A percentile compares a stretch with the other conserved stretches of the same genome.
Conservation (phyloP, 2,888 invertebrate species). For the Amblyjoppa proteus region DNA sequence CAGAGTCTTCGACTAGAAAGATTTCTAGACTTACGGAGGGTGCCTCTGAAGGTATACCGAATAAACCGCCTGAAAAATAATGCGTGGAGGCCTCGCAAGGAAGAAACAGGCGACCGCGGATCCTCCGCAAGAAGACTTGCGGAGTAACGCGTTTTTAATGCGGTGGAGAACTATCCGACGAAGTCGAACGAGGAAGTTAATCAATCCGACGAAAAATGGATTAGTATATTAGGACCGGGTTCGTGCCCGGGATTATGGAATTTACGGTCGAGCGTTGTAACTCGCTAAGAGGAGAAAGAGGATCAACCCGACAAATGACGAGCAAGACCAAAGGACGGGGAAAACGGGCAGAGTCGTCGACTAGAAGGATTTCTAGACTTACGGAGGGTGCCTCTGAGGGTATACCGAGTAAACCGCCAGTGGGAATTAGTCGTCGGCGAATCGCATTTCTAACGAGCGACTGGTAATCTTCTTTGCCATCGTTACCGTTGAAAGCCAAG, state of each 20-base stretch:
- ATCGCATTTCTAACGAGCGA: constrained; percentile 61
- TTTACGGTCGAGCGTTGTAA: background rate
- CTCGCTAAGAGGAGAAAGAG: background rate
- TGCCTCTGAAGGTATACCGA: too few species aligned
- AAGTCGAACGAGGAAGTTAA: constrained; percentile 22
- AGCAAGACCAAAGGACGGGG: constrained; percentile 19
- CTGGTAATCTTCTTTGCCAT: constrained; percentile 63
- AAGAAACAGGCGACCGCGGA: background rate
- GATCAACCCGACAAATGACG: constrained; percentile 19
- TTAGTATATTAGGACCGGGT: constrained; percentile 22
- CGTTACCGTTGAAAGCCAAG: constrained; percentile 47
- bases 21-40: too few species aligned
- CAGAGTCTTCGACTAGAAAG: too few species aligned
- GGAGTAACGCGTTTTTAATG: constrained; percentile 39
- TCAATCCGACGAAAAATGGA: constrained; percentile 38
- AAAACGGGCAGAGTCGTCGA: constrained; percentile 36
- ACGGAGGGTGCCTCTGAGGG: background rate
- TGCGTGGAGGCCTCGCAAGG: background rate
- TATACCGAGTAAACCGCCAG: constrained; percentile 10
- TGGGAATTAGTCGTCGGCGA: constrained; percentile 57
- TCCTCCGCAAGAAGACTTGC: background rate
- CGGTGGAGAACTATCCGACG: background rate
- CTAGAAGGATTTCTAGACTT: constrained; percentile 43
- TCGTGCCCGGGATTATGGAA: background rate
- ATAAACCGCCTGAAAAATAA: background rate